These are phyloP conservation scores for Epinephelus fuscoguttatus DNA, from an alignment of 2,113 vertebrate species.

Conservation along the genomic window DNA sequence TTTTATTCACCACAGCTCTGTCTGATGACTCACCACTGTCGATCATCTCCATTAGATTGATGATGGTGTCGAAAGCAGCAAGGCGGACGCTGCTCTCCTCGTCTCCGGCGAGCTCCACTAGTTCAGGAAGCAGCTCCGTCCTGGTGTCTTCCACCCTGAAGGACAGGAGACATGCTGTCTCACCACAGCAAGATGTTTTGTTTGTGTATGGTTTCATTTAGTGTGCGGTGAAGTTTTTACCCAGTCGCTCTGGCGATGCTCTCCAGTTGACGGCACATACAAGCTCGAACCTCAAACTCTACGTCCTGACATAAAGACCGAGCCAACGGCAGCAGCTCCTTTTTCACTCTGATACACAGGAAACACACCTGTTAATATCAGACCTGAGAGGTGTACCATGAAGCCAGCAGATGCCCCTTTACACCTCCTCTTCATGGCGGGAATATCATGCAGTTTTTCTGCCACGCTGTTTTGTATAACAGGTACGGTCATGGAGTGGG, in stretches of 20 bases:
- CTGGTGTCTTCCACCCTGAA: slow-evolving; percentile 91
- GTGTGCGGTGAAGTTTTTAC: slow-evolving; percentile 78
- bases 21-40: slow-evolving; percentile 86
- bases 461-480: too few relatives aligned
- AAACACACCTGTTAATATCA: background rate
- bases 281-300: slow-evolving; percentile 94
- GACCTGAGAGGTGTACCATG: background rate
- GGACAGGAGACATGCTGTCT: background rate
- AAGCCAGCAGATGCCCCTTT: too few relatives aligned
- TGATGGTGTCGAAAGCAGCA: slow-evolving; percentile 93
- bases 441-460: too few relatives aligned
- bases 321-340: slow-evolving; percentile 93
- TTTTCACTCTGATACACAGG: slow-evolving; percentile 87
- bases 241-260: slow-evolving; percentile 91
- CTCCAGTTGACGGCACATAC: slow-evolving; percentile 94
- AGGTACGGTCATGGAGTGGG: too few relatives aligned
- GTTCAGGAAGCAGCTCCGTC: slow-evolving; percentile 90
- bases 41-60: slow-evolving; percentile 92
- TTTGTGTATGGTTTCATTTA: background rate
- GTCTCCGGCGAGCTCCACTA: slow-evolving; percentile 91
- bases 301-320: slow-evolving; percentile 93
- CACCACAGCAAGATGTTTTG: background rate
- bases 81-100: slow-evolving; percentile 91
- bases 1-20: background rate
- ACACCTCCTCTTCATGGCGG: too few relatives aligned